These are phyloP conservation scores for Falcaria lacertinaria DNA, from an alignment of 2,888 invertebrate species.

Conservation along the genomic window DNA sequence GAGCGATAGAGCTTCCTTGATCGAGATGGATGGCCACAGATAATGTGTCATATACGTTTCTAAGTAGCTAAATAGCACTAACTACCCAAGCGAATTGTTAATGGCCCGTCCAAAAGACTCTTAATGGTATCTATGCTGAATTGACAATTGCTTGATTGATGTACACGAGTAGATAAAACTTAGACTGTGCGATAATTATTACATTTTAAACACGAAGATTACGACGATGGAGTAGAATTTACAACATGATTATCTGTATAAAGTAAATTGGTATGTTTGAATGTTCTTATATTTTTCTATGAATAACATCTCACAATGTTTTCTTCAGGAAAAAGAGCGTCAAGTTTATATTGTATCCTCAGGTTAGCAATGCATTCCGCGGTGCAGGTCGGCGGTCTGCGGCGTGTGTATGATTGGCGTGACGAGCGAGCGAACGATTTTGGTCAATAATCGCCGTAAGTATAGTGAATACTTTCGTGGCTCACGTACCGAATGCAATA, in stretches of 20 bases:
- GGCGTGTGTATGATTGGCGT: slow-evolving; percentile 60
- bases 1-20: slow-evolving; percentile 49
- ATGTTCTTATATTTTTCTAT: no score
- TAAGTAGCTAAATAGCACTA: slow-evolving; percentile 57
- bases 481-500: slow-evolving; percentile 74
- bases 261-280: no score
- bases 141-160: background rate
- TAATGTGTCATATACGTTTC: slow-evolving; percentile 64
- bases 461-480: slow-evolving; percentile 70
- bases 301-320: no score
- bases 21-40: slow-evolving; percentile 63
- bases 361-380: slow-evolving; percentile 4
- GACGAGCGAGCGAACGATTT: slow-evolving; percentile 72
- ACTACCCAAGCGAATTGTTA: slow-evolving; percentile 50
- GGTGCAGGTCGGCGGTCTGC: slow-evolving; percentile 12
- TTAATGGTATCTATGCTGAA: slow-evolving; percentile 14
- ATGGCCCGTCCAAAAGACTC: slow-evolving; percentile 47
- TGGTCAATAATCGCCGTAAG: slow-evolving; percentile 75
- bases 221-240: no score
- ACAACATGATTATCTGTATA: no score
- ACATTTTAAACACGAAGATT: no score
- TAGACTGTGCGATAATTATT: no score
- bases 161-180: background rate
- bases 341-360: no score
- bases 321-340: no score